Conservation (phyloP, 2,797 vertebrate genomes). For the Intellagama lesueurii region DNA sequence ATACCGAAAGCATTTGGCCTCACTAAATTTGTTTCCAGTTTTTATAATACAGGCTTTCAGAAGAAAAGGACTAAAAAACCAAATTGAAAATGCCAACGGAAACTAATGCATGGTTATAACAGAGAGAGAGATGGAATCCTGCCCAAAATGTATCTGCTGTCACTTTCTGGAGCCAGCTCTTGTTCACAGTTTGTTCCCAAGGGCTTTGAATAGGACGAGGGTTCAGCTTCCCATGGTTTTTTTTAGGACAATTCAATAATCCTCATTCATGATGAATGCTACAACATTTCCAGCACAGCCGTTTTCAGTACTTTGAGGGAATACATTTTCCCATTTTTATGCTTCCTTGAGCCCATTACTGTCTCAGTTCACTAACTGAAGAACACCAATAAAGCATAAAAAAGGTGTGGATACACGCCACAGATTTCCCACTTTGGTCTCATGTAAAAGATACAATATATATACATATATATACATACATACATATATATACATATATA, state of each 20-base stretch:
- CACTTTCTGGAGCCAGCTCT: slow-evolving; percentile 6
- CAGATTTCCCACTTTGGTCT: too few relatives aligned
- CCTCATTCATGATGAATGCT: not conserved
- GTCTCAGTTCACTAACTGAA: too few relatives aligned
- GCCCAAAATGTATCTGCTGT: not conserved
- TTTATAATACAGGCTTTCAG: slow-evolving; percentile 27
- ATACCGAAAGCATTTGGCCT: slow-evolving; percentile 56
- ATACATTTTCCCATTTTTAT: not conserved
- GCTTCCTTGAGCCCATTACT: too few relatives aligned
- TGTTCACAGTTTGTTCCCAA: slow-evolving; percentile 5
- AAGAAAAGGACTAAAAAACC: slow-evolving; percentile 37
- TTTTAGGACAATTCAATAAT: not conserved
- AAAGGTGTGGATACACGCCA: too few relatives aligned
- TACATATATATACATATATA: too few relatives aligned
- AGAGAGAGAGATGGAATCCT: not conserved
- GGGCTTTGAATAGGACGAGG: not conserved
- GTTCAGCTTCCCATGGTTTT: not conserved
- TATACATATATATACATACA: too few relatives aligned
- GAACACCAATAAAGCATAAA: too few relatives aligned
- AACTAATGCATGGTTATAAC: slow-evolving; percentile 26
- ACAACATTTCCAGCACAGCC: too few relatives aligned
- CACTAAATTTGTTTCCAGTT: slow-evolving; percentile 49
- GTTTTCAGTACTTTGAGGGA: not conserved
- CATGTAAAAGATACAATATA: too few relatives aligned
- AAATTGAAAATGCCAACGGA: slow-evolving; percentile 47